These are phyloP conservation scores for Yponomeuta sedellus DNA, from an alignment of 2,888 invertebrate species.

Conservation along the genomic window DNA sequence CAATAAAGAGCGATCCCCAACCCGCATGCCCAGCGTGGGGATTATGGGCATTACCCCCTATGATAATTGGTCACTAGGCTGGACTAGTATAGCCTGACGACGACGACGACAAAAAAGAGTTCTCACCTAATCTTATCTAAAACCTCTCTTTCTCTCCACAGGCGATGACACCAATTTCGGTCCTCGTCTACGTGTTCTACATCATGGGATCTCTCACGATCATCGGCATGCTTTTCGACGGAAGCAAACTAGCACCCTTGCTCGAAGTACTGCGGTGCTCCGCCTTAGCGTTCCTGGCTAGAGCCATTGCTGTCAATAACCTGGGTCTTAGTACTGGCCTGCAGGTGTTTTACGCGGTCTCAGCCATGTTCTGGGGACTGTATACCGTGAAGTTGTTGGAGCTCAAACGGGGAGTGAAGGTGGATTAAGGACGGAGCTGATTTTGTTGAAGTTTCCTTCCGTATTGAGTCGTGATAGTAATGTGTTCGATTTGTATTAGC, in stretches of 20 bases:
- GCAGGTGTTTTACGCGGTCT: slow-evolving; percentile 76
- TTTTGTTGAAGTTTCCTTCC: neutral
- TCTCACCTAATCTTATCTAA: no score
- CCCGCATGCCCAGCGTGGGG: no score
- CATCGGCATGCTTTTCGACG: slow-evolving; percentile 84
- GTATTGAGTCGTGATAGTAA: no score
- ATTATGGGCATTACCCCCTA: no score
- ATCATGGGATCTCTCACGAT: slow-evolving; percentile 81
- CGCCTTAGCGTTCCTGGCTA: slow-evolving; percentile 70
- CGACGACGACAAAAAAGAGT: no score
- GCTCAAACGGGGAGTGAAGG: slow-evolving; percentile 56
- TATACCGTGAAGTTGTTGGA: slow-evolving; percentile 76
- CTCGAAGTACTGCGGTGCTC: slow-evolving; percentile 81
- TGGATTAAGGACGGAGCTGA: slow-evolving; percentile 18
- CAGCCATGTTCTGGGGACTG: slow-evolving; percentile 80
- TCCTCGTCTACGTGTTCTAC: slow-evolving; percentile 77
- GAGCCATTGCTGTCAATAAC: slow-evolving; percentile 51
- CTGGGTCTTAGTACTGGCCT: slow-evolving; percentile 50
- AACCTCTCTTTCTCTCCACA: slow-evolving; percentile 36
- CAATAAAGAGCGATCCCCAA: no score
- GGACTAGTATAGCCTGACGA: no score
- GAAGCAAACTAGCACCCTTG: slow-evolving; percentile 76
- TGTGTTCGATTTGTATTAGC: neutral
- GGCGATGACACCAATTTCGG: slow-evolving; percentile 78
- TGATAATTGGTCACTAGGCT: no score